Evolutionary conservation across 2,888 invertebrate genomes (phyloP).

Genomic region (Synanthedon formicaeformis): DNA sequence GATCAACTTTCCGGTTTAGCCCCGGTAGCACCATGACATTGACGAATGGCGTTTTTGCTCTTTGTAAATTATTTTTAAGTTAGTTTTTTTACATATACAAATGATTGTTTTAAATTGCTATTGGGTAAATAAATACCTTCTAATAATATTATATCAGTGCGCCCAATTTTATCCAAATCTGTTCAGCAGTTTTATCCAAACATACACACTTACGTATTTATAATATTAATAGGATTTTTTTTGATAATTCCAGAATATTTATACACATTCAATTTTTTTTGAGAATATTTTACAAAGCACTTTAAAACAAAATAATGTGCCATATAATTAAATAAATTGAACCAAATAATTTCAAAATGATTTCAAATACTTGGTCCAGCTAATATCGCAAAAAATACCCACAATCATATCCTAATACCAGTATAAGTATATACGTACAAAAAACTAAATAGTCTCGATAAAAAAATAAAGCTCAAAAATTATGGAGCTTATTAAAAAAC

Average conservation of each 20-base stretch:
- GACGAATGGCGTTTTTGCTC: slow-evolving; percentile 54
- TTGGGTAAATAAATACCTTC: background rate
- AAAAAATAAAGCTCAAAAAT: slow-evolving; percentile 24
- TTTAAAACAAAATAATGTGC: no score
- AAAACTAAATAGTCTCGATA: slow-evolving; percentile 7
- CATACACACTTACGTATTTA: no score
- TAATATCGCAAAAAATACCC: no score
- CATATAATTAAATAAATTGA: background rate
- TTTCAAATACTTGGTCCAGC: no score
- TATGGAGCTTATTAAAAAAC: slow-evolving; percentile 60
- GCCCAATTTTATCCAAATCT: no score
- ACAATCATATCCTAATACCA: no score
- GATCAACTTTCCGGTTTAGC: slow-evolving; percentile 50
- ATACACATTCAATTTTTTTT: no score
- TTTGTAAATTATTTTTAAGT: slow-evolving; percentile 12
- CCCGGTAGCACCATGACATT: slow-evolving; percentile 42
- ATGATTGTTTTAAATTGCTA: background rate
- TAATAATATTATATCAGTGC: no score
- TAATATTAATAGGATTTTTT: background rate
- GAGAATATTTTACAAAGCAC: no score
- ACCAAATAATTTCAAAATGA: background rate
- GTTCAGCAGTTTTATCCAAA: no score
- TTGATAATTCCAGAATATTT: background rate
- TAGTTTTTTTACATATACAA: background rate
- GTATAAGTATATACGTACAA: slow-evolving; percentile 1